phyloP scores from a whole-genome alignment of 2,888 invertebrate genomes.

The Patella ulyssiponensis region DNA sequence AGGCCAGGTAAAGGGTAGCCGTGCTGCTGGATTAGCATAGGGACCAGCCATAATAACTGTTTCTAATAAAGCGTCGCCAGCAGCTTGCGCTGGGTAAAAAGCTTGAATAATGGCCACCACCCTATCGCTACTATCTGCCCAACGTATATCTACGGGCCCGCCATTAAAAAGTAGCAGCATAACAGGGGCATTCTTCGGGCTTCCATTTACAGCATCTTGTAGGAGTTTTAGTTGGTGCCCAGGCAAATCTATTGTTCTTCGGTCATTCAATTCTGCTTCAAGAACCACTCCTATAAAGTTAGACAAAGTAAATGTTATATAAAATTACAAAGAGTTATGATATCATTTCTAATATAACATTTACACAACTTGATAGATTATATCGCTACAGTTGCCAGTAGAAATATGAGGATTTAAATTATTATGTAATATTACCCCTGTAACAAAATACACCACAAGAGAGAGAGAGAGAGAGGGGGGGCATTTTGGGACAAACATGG shows the following conservation, averaged over 20 bases:
- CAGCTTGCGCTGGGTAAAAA: constrained; percentile 64
- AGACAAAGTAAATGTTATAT: too few relatives aligned
- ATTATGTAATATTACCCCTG: too few relatives aligned
- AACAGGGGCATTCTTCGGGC: constrained; percentile 38
- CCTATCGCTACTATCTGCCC: constrained; percentile 37
- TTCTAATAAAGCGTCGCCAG: constrained; percentile 57
- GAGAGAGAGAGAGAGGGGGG: too few relatives aligned
- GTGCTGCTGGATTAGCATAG: constrained; percentile 56
- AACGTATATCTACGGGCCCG: constrained; percentile 51
- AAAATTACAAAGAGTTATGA: too few relatives aligned
- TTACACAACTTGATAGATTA: too few relatives aligned
- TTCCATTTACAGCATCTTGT: constrained; percentile 48
- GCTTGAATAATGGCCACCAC: constrained; percentile 57
- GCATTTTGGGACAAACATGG: too few relatives aligned
- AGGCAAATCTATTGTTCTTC: constrained; percentile 53
- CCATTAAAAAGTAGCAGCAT: constrained; percentile 54
- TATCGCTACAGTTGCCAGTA: too few relatives aligned
- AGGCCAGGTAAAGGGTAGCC: constrained; percentile 68
- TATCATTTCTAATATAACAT: too few relatives aligned
- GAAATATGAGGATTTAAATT: too few relatives aligned
- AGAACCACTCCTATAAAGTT: constrained; percentile 20
- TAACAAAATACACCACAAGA: too few relatives aligned
- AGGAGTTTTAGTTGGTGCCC: constrained; percentile 57
- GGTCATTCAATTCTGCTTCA: constrained; percentile 57
- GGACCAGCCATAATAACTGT: constrained; percentile 45